Conservation (phyloP, 2,888 invertebrate species). For the Tromatobia lineatoria region DNA sequence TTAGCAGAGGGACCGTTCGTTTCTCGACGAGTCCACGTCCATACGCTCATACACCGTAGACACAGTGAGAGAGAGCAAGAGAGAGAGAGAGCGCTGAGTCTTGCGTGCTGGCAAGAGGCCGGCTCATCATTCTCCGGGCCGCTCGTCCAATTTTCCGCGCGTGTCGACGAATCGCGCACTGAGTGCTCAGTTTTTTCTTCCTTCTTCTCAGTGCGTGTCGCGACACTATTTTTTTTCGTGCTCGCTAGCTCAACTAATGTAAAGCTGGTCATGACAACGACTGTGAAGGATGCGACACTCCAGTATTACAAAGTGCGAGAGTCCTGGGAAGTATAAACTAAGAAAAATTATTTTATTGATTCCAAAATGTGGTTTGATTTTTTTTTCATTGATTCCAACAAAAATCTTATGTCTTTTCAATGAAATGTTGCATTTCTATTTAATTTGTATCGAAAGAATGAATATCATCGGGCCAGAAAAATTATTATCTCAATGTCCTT, state of each 20-base stretch:
- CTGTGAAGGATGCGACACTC: neutral
- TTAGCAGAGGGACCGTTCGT: slow-evolving; percentile 44
- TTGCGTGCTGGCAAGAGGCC: slow-evolving; percentile 23
- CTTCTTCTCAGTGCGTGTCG: slow-evolving; percentile 38
- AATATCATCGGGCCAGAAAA: too few species aligned
- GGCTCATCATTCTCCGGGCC: neutral
- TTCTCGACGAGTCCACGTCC: slow-evolving; percentile 3
- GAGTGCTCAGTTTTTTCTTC: slow-evolving; percentile 64
- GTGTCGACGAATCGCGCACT: slow-evolving; percentile 70
- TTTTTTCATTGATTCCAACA: too few species aligned
- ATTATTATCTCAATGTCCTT: too few species aligned
- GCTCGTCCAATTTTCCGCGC: slow-evolving; percentile 73
- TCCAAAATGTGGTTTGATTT: too few species aligned
- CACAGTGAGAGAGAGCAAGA: neutral
- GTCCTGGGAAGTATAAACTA: too few species aligned
- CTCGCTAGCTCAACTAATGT: neutral
- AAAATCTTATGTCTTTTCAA: too few species aligned
- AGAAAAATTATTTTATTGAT: too few species aligned
- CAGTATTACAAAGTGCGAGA: too few species aligned
- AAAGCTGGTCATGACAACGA: neutral
- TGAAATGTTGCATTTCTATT: too few species aligned
- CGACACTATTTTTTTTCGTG: slow-evolving; percentile 53
- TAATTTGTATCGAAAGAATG: too few species aligned
- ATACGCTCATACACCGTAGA: neutral
- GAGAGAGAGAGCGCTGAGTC: neutral